A percentile compares a stretch with the other conserved stretches of the same genome.
Conservation (phyloP, 2,113 vertebrate genomes). For the Mixornis gularis region DNA sequence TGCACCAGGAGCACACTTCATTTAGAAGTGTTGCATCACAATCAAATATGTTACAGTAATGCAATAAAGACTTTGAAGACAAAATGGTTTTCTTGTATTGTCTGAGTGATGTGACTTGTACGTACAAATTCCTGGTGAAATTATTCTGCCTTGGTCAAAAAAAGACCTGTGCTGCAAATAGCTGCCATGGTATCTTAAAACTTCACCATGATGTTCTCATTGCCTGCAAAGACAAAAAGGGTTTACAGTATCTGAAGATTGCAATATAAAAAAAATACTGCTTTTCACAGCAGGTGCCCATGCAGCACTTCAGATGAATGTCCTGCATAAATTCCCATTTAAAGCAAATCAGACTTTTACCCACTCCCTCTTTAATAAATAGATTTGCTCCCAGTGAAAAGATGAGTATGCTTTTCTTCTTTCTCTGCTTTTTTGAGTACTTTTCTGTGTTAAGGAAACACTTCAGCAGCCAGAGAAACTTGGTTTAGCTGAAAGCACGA, state of each 20-base stretch:
- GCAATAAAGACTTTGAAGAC: neutral
- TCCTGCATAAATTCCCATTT: neutral
- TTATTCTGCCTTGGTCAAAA: neutral
- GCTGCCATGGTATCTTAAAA: neutral
- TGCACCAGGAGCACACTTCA: neutral
- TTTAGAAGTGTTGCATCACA: neutral
- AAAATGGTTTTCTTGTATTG: neutral
- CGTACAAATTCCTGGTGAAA: neutral
- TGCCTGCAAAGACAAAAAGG: neutral
- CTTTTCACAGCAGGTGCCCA: neutral
- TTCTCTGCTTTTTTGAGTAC: neutral
- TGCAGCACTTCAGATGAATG: neutral
- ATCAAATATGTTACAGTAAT: neutral
- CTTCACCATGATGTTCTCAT: accelerated
- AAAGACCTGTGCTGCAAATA: neutral
- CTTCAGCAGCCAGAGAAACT: neutral
- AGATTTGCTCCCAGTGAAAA: neutral
- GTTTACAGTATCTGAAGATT: neutral
- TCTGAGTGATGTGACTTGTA: neutral
- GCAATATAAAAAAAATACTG: neutral
- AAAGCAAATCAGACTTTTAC: neutral
- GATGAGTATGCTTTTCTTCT: neutral
- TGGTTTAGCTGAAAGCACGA: accelerated
- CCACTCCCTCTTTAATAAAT: neutral
- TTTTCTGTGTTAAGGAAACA: neutral